Evolutionary conservation across 1,140 invertebrate genomes (phyloP).

Genomic region (Drosophila kikkawai): DNA sequence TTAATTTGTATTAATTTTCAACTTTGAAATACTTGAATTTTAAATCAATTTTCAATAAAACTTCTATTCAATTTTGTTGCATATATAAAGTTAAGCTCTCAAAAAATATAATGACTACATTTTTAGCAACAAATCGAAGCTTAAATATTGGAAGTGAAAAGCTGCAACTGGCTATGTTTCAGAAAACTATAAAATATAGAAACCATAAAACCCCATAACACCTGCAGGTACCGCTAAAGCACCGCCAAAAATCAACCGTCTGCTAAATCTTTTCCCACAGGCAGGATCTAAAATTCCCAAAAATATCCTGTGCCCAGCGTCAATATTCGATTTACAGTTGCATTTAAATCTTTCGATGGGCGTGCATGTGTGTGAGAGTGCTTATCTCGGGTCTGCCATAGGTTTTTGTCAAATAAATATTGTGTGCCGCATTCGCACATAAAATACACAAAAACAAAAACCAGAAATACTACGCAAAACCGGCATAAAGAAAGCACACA

Average conservation of each 20-base stretch:
- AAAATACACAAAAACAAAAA: slow-evolving; percentile 47
- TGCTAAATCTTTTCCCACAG: slow-evolving; percentile 9
- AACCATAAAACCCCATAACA: background rate
- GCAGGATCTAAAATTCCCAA: slow-evolving; percentile 12
- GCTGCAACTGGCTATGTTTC: background rate
- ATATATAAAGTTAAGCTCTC: too few relatives aligned
- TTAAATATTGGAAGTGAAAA: background rate
- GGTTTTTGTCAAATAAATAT: slow-evolving; percentile 75
- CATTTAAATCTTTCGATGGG: slow-evolving; percentile 42
- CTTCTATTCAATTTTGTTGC: background rate
- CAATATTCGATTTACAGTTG: slow-evolving; percentile 36
- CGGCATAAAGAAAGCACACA: slow-evolving; percentile 33
- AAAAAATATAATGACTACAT: background rate
- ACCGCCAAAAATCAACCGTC: slow-evolving; percentile 17
- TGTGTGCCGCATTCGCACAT: slow-evolving; percentile 55
- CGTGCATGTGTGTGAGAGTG: slow-evolving; percentile 24
- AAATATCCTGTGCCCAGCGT: slow-evolving; percentile 10
- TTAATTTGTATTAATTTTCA: background rate
- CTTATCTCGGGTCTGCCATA: slow-evolving; percentile 68
- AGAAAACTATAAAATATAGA: slow-evolving; percentile 2
- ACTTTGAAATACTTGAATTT: background rate
- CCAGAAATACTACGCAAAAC: slow-evolving; percentile 16
- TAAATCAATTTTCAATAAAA: background rate
- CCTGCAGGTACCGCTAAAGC: slow-evolving; percentile 1
- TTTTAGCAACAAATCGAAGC: background rate